Base-by-base conservation (phyloP, 2,888 invertebrate species). In the Agriopis leucophaearia region DNA sequence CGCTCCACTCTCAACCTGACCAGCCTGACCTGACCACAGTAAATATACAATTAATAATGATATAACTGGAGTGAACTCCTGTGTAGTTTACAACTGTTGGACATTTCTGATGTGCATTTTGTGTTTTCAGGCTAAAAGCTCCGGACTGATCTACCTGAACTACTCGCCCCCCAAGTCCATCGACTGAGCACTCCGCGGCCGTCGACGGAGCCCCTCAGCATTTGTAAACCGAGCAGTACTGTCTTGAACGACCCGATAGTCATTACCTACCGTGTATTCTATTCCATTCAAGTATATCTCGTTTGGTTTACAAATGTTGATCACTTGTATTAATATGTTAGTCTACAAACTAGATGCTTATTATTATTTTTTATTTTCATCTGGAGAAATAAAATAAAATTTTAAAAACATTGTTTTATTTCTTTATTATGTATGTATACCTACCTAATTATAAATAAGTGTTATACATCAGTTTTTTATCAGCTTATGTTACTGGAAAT, bases 81-180 rank as follows among this genome's bases (percentile, higher is more conserved):
- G 12, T 42, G 42, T 42, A 15, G 15, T 12, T 27, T 5, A 27
- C 36, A 15, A 2, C 12, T n/a, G 44, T 44, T 40, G n/a, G 5
- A 27, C 27, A 27, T 27, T 27, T 5, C n/a, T 12, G 44, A 44
- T 3, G 13, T 13, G 13, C 13, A 13, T 51, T 27, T 5, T 36
- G 42, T 42, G 45, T 56, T 91, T 88, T 0, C 89, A 96, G 96
- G 95, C 95, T 27, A 96, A 95, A 82, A 81, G 94, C 27, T 94
- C 95, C 0, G 96, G 96, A 16, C 82, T 95, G 40, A 84, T 96
- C 70, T 94, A 95, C 85, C 90, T 96, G 59, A 96, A 96, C 94
- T 95, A 88, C 86, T 91, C 89, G 50, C 95, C 95, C 18, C 96
- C 96, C 78, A 92, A 94, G 82, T 91, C 94, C 70, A 74, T 94